Evolutionary conservation across 1,140 invertebrate species (phyloP).

Genomic region (Parasteatoda tepidariorum): DNA sequence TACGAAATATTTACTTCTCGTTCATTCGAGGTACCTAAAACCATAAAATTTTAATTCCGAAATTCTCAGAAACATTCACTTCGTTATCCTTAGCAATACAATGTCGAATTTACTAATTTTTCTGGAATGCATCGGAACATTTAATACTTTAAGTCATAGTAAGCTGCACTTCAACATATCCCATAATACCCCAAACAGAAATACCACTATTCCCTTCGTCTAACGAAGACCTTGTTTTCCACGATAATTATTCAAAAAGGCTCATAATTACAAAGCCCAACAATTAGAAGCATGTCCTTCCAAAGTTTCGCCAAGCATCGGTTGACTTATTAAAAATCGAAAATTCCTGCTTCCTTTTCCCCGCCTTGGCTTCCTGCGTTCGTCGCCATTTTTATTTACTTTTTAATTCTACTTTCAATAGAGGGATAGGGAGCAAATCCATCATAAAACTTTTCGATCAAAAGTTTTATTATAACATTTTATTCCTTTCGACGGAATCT

Average conservation of each 20-base stretch:
- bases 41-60: no score
- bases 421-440: constrained; percentile 16
- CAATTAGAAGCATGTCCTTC: constrained; percentile 14
- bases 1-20: no score
- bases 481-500: constrained; percentile 35
- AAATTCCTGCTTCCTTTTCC: neutral
- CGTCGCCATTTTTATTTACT: constrained; percentile 5
- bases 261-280: constrained; percentile 44
- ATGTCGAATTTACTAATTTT: no score
- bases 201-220: no score
- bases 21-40: no score
- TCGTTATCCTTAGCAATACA: no score
- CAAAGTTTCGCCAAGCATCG: constrained; percentile 17
- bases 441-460: constrained; percentile 57
- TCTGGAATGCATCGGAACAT: no score
- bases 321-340: constrained; percentile 57
- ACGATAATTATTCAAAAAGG: constrained; percentile 27
- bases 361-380: neutral
- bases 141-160: no score
- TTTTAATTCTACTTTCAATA: neutral
- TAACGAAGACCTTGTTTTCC: no score
- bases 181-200: no score
- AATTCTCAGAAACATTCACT: no score
- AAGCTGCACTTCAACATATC: no score
- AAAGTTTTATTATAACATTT: constrained; percentile 58